phyloP scores from a whole-genome alignment of 2,113 vertebrate genomes.

The Vidua chalybeata region DNA sequence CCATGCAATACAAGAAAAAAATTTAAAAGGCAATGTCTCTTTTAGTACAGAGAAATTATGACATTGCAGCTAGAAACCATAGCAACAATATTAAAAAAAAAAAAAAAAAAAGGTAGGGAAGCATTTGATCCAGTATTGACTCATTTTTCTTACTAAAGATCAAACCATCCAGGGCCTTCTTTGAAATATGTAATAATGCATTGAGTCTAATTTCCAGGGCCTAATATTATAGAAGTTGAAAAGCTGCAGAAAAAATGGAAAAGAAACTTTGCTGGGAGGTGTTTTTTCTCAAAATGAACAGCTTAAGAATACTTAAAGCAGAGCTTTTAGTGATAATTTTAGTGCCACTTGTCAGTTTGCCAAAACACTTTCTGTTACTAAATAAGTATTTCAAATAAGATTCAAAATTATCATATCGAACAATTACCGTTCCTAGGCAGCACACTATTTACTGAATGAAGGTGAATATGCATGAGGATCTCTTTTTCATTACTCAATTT shows the following conservation, averaged over 20 bases:
- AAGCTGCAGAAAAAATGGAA: neutral
- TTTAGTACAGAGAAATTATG: neutral
- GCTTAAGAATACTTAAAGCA: neutral
- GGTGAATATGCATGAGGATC: neutral
- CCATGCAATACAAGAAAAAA: neutral
- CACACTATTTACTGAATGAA: neutral
- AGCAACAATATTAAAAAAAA: neutral
- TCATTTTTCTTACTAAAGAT: neutral
- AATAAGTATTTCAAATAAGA: neutral
- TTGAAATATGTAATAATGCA: neutral
- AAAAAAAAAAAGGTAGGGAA: neutral
- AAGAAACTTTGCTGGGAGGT: neutral
- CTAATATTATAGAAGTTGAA: neutral
- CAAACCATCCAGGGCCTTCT: neutral
- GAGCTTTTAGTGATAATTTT: neutral
- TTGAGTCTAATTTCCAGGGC: neutral
- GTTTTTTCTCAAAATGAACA: neutral
- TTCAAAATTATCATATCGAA: neutral
- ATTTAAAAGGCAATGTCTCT: neutral
- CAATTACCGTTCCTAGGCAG: neutral
- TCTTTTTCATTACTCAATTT: neutral
- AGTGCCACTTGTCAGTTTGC: neutral
- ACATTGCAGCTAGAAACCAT: neutral
- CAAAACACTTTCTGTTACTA: neutral
- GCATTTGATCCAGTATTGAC: neutral